Evolutionary conservation across 2,888 invertebrate genomes (phyloP), one percentile per base, ranked within the genome.

Genomic region (Spatulosminthurus flaviceps): DNA sequence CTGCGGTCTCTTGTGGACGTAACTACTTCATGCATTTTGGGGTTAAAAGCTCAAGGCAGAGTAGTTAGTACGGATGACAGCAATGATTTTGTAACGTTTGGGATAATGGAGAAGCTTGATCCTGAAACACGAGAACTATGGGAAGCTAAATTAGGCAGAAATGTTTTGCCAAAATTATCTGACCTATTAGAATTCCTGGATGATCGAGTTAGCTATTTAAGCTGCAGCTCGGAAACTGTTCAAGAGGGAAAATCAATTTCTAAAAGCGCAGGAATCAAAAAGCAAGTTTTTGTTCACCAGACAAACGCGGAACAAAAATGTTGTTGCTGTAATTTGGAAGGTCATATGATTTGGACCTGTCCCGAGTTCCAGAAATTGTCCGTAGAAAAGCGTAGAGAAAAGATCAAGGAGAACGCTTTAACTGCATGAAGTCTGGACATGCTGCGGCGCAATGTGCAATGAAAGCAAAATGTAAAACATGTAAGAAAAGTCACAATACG

Each of bases 391-490:
- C 74, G 69, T 19, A 11, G 26, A 4, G n/a, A 60, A 2, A 13
- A 71, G 24, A 34, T 72, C n/a, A 21, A n/a, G 4, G 41, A 19
- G 13, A 61, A 71, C 71, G 78, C 21, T 78, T 71, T 60, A 78
- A 78, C 29, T 78, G 78, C 41, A 29, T 78, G 7, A 41, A 41
- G 41, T 5, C 28, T 19, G 21, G 21, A 7, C 42, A 41, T 60
- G 60, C 41, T 9, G 60, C 42, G 21, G 71, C 29, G 29, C 9
- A 78, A n/a, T 78, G 78, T 34, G 21, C 26, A 19, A 26, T 28
- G 5, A 72, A 41, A 13, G 41, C 1, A 2, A 72, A 11, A 5
- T 78, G 78, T 29, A 29, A 29, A 13, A 78, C 4, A 34, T 78
- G 78, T 51, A 28, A 61, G n/a, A 19, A 41, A 21, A 1, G 21